Evolutionary conservation across 2,113 vertebrate species (phyloP), one percentile per base, ranked within the genome.

Genomic region (Helogale parvula): DNA sequence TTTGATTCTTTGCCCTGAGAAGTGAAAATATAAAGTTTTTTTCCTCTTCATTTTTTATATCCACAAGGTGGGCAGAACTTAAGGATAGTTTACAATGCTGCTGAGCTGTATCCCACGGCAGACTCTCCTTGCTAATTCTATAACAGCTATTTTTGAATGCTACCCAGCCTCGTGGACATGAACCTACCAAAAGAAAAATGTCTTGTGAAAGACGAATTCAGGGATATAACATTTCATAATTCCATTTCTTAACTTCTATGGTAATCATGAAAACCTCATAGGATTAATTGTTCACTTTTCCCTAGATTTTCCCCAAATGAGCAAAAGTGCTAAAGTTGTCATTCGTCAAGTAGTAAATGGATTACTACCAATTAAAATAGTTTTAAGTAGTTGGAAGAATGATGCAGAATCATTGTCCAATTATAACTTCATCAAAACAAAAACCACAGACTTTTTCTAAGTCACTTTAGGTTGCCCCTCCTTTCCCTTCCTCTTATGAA

Each of bases 121-220:
- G 98, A 86, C 98, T 98, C 2, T 98, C 97, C 96, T 97, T 95
- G 35, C 96, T 97, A 65, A 99, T 89, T 87, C 1, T 98, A 81
- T 99, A 99, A 98, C 99, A 99, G 97, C 98, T 99, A 96, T 98
- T 99, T 90, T 98, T 99, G 76, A 98, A 98, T 69, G 99, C 98
- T 89, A 99, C 47, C 99, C 99, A 99, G 66, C 98, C 99, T 54
- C 50, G 50, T 31, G 99, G 98, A 95, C 99, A 99, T 52, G 97
- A 97, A 77, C 98, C 99, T 99, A 93, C 10, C 68, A 35, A 66
- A 97, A 96, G 11, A 98, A 94, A 91, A 60, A 93, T 12, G 52
- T 2, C 76, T 69, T 38, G 7, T 77, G 92, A 81, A 85, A 94
- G 21, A 85, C n/a, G 1, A n/a, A 72, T 88, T 57, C 50, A 81